Percentiles rank a stretch among this genome's conserved stretches.
These are phyloP conservation scores for Poecilia latipinna DNA, from an alignment of 2,113 vertebrate genomes.

Conservation along the genomic window DNA sequence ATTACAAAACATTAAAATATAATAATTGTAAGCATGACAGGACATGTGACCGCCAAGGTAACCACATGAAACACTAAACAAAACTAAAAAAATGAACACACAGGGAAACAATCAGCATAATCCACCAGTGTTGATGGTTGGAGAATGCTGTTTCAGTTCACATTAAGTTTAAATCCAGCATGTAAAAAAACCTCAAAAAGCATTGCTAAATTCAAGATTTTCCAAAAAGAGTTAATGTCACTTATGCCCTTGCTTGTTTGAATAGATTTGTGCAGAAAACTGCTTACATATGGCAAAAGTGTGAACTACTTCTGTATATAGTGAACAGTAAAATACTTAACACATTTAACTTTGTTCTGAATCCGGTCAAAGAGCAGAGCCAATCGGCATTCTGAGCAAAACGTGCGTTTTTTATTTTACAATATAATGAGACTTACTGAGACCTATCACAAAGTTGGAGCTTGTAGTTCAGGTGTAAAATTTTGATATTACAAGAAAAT, in stretches of 20 bases:
- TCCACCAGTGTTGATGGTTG: too few species aligned
- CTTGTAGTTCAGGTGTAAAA: background rate
- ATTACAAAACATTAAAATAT: too few species aligned
- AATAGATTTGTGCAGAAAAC: background rate
- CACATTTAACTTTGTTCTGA: constrained; percentile 50
- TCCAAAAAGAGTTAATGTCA: background rate
- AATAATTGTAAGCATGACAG: too few species aligned
- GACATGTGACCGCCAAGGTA: background rate
- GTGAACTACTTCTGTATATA: background rate
- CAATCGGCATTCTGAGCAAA: constrained; percentile 83
- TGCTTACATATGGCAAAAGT: background rate
- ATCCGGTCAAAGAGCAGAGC: constrained; percentile 83
- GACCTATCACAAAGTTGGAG: background rate
- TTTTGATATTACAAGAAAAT: background rate
- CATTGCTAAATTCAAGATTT: background rate
- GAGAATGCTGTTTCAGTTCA: too few species aligned
- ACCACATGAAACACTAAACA: too few species aligned
- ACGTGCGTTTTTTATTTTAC: background rate
- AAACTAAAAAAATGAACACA: too few species aligned
- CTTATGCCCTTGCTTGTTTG: background rate
- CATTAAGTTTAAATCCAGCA: background rate
- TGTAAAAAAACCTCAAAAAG: background rate
- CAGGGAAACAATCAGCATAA: too few species aligned
- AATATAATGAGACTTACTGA: background rate
- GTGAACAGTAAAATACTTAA: background rate